Base-by-base conservation (phyloP, 2,113 vertebrate species). In the Heterocephalus glaber region DNA sequence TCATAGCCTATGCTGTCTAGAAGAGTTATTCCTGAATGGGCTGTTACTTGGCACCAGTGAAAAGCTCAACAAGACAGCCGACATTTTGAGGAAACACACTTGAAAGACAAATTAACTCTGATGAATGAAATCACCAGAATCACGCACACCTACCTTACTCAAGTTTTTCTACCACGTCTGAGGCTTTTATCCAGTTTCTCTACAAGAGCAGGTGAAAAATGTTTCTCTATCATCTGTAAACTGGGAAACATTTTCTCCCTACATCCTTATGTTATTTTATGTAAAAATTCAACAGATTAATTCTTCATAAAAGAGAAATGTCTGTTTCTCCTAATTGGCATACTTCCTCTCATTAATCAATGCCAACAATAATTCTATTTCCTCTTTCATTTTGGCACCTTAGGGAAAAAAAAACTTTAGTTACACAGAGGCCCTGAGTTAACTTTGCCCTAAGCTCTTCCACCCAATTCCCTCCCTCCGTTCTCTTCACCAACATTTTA, bases 321-420 rank as follows among this genome's bases (percentile, higher is more conserved):
- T 54, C 82, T 47, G 84, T 38, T 79, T 66, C 54, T 82, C 80
- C 77, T 82, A 96, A 83, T 1, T 58, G 30, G 84, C 54, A 72
- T 7, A 24, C 38, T 91, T 96, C 89, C 80, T 80, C 58, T 79
- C 86, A 89, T 91, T 89, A 86, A 95, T 92, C 90, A 86, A 66
- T 85, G 91, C 58, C 76, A 92, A 70, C 80, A 86, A 86, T 52
- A 94, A 92, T 96, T 94, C 28, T 5, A n/a, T 38, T 94, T 97
- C 92, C 79, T 91, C 89, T 97, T 95, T 61, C 61, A 41, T 44
- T 96, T 41, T 86, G 41, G 49, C 84, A 82, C 92, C 92, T 41
- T 77, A 81, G 79, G 58, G 38, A 2, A 19, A 56, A 94, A 54
- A 66, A 10, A 1, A 35, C 63, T 65, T 79, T 5, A 76, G 22